Evolutionary conservation across 1,140 invertebrate species (phyloP).

Genomic region (Sycophila sp.): DNA sequence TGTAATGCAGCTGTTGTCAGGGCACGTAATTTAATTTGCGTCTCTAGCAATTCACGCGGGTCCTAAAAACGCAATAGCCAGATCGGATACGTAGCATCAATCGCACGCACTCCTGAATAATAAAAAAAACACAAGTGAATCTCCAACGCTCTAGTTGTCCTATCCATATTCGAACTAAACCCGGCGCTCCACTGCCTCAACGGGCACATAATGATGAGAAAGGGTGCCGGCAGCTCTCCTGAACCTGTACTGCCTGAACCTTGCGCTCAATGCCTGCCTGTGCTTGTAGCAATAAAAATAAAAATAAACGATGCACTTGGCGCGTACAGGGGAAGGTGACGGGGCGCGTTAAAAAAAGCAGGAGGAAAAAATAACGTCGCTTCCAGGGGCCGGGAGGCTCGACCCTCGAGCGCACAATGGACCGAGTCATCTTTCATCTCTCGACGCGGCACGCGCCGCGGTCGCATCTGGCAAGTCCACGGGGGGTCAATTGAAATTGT

Average conservation of each 20-base stretch:
- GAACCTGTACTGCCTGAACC: conserved; percentile 39
- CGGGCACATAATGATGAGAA: conserved; percentile 21
- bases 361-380: conserved; percentile 10
- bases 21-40: too few species aligned
- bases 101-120: background rate
- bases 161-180: background rate
- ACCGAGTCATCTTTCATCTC: conserved; percentile 59
- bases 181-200: background rate
- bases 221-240: background rate
- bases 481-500: conserved; percentile 56
- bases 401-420: conserved; percentile 45
- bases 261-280: conserved; percentile 32
- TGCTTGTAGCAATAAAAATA: conserved; percentile 41
- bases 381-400: conserved; percentile 1
- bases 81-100: background rate
- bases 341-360: background rate
- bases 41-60: too few species aligned
- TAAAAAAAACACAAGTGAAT: background rate
- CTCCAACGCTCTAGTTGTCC: background rate
- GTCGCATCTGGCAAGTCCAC: conserved; percentile 57
- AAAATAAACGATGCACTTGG: conserved; percentile 44
- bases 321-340: background rate
- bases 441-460: conserved; percentile 58
- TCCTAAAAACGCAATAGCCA: conserved; percentile 25
- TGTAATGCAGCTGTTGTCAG: background rate